These are phyloP conservation scores for Rhagonycha lutea DNA, from an alignment of 2,888 invertebrate genomes.

Conservation along the genomic window DNA sequence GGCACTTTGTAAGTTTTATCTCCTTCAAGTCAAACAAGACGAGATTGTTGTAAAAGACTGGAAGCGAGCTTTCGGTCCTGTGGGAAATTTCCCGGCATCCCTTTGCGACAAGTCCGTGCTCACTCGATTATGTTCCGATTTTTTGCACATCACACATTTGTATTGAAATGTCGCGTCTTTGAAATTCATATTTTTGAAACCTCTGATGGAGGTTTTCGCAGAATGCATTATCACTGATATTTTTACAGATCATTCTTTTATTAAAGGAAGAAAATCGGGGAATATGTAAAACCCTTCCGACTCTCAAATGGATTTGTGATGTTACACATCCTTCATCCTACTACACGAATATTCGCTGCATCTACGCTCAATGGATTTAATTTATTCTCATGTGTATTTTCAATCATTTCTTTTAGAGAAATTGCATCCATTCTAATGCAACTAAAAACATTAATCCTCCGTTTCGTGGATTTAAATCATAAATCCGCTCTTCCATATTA, in stretches of 20 bases:
- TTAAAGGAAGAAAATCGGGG: slow-evolving; percentile 18
- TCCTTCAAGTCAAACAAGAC: slow-evolving; percentile 36
- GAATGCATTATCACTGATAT: slow-evolving; percentile 28
- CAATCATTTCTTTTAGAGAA: background rate
- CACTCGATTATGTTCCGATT: slow-evolving; percentile 39
- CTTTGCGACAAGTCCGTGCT: slow-evolving; percentile 34
- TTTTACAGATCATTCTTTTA: slow-evolving; percentile 27
- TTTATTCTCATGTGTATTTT: background rate
- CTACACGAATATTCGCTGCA: background rate
- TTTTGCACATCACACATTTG: slow-evolving; percentile 34
- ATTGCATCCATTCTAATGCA: background rate
- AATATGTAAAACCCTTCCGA: slow-evolving; percentile 15
- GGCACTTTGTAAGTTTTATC: slow-evolving; percentile 39
- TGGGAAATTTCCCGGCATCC: slow-evolving; percentile 39
- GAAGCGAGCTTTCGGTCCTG: slow-evolving; percentile 24
- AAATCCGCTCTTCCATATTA: background rate
- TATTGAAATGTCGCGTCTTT: slow-evolving; percentile 37
- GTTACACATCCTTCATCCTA: background rate
- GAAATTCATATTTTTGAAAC: slow-evolving; percentile 35
- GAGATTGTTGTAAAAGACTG: slow-evolving; percentile 31
- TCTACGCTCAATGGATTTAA: background rate
- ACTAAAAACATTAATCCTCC: background rate
- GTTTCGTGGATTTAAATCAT: background rate
- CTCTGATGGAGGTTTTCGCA: slow-evolving; percentile 21
- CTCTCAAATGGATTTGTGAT: slow-evolving; percentile 9